Conservation (phyloP, 2,113 vertebrate genomes). For the Atlantisia rogersi region DNA sequence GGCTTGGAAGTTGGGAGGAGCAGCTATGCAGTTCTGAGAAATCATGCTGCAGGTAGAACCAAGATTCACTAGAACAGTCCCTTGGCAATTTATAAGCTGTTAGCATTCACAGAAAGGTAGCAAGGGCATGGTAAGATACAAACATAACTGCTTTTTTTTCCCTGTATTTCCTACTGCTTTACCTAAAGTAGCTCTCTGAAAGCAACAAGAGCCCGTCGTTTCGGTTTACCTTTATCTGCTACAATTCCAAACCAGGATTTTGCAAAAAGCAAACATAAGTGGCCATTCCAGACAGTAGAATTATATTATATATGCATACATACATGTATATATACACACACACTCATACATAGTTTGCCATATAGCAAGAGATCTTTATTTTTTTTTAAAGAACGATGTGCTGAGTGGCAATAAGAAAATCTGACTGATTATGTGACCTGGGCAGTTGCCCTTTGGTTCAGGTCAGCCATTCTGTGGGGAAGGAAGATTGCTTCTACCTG, state of each 20-base stretch:
- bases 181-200: neutral
- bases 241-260: neutral
- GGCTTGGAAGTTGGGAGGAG: no score
- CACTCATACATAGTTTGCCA: neutral
- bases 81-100: neutral
- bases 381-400: neutral
- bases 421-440: neutral
- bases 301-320: no score
- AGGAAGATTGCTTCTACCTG: neutral
- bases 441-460: neutral
- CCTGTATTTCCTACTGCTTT: neutral
- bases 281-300: neutral
- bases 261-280: neutral
- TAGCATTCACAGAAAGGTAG: neutral
- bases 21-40: no score
- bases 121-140: neutral
- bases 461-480: neutral
- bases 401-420: neutral
- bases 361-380: neutral
- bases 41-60: neutral
- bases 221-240: neutral
- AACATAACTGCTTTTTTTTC: neutral
- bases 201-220: neutral
- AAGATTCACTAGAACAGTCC: neutral
- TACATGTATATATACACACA: no score